A percentile compares a stretch with the other conserved stretches of the same genome.
phyloP scores from a whole-genome alignment of 2,113 vertebrate species.

The Sinocyclocheilus maitianheensis region DNA sequence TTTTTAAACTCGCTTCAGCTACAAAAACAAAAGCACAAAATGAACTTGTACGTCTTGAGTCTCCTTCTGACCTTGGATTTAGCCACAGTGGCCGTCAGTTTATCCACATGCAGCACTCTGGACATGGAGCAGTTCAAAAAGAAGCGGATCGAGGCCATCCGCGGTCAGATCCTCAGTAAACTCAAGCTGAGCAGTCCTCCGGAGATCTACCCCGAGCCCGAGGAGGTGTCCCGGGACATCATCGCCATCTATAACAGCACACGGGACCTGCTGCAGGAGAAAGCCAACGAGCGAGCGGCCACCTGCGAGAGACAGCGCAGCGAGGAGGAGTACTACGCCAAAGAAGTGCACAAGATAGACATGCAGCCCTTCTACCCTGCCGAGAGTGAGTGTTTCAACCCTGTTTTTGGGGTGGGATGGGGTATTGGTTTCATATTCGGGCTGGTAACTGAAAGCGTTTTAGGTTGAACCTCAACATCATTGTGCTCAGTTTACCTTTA shows the following conservation, averaged over 20 bases:
- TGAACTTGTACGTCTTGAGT: conserved; percentile 88
- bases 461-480: not conserved
- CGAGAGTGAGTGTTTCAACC: conserved; percentile 85
- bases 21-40: conserved; percentile 69
- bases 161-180: conserved; percentile 96
- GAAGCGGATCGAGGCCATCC: conserved; percentile 94
- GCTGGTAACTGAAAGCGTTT: no score
- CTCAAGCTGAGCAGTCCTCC: conserved; percentile 92
- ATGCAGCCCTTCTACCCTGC: conserved; percentile 82
- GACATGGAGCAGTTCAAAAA: conserved; percentile 96
- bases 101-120: conserved; percentile 96
- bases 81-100: conserved; percentile 83
- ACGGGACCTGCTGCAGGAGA: conserved; percentile 93
- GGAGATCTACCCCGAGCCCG: conserved; percentile 83
- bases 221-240: conserved; percentile 92
- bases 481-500: not conserved
- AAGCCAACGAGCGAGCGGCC: conserved; percentile 87
- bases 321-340: conserved; percentile 96
- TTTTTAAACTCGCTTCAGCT: not conserved
- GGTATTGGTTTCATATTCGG: not conserved
- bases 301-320: conserved; percentile 91
- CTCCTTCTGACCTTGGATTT: conserved; percentile 87
- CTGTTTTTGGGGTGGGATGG: not conserved
- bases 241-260: conserved; percentile 98
- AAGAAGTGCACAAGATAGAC: conserved; percentile 97